These are phyloP conservation scores for Morinoia aosen DNA, from an alignment of 2,888 invertebrate species.

Conservation along the genomic window DNA sequence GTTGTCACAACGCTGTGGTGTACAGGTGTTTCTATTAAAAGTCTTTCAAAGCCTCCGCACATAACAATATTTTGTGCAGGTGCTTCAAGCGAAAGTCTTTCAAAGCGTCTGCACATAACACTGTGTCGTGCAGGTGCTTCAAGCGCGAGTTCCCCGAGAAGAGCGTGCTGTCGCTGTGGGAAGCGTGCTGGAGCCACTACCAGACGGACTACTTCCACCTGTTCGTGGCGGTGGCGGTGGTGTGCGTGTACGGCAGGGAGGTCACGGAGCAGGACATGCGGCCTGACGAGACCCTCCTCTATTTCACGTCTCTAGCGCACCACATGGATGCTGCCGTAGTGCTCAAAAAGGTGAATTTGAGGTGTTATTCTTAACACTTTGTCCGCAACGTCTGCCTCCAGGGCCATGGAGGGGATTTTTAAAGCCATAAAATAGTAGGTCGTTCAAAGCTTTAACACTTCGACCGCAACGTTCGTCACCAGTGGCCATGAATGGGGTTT, in stretches of 20 bases:
- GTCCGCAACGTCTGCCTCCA: too few species aligned
- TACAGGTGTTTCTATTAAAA: too few species aligned
- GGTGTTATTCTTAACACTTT: not conserved
- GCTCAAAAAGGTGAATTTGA: conserved; percentile 79
- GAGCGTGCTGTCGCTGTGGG: conserved; percentile 93
- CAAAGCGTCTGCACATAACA: not conserved
- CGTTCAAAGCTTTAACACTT: too few species aligned
- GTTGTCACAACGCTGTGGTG: too few species aligned
- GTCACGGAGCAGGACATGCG: conserved; percentile 92
- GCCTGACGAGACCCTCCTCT: conserved; percentile 93
- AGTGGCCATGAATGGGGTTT: too few species aligned
- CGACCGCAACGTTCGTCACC: too few species aligned
- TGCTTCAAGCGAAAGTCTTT: too few species aligned
- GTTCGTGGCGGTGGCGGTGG: conserved; percentile 92
- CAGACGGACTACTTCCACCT: conserved; percentile 96
- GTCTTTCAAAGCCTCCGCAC: too few species aligned
- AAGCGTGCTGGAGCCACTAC: conserved; percentile 97
- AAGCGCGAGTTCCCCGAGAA: conserved; percentile 92
- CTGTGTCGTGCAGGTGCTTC: conserved; percentile 80
- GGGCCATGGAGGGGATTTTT: too few species aligned
- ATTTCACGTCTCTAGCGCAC: conserved; percentile 96
- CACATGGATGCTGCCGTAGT: conserved; percentile 96
- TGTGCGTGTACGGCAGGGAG: conserved; percentile 89
- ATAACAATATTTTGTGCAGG: too few species aligned
- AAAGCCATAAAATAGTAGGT: too few species aligned